Evolutionary conservation across 2,113 vertebrate species (phyloP).

Genomic region (Melierax canorus): DNA sequence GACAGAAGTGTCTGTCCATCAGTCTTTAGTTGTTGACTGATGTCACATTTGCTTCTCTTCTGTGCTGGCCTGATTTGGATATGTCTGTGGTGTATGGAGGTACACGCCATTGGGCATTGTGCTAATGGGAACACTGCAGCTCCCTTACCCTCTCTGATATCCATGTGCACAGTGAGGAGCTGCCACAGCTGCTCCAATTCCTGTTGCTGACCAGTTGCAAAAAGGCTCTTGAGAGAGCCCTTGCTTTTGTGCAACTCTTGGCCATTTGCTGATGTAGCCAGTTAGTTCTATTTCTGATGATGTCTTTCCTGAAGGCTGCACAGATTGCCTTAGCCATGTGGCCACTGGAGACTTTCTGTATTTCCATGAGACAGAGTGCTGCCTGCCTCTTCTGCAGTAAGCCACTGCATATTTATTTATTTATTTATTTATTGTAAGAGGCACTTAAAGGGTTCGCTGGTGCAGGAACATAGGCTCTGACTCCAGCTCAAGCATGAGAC

Average conservation of each 20-base stretch:
- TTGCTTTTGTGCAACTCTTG: not conserved
- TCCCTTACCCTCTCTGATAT: not conserved
- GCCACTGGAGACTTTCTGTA: not conserved
- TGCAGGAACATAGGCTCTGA: not conserved
- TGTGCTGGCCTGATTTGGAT: not conserved
- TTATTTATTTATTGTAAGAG: not conserved
- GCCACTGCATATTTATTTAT: no score
- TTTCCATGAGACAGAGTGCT: not conserved
- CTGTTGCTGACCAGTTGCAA: not conserved
- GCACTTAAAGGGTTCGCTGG: not conserved
- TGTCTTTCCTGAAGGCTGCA: not conserved
- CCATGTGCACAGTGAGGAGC: not conserved
- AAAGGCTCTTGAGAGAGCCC: not conserved
- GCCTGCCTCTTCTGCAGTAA: not conserved
- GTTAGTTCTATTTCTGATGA: not conserved
- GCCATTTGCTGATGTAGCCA: not conserved
- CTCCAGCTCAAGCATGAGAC: not conserved
- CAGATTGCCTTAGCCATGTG: not conserved
- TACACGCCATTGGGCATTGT: rapidly evolving
- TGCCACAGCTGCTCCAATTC: not conserved
- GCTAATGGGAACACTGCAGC: not conserved
- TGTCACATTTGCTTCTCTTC: not conserved
- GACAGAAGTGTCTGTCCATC: rapidly evolving
- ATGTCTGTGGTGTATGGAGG: not conserved
- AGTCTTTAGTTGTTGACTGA: not conserved